Percentiles rank a stretch among this genome's conserved stretches.
Evolutionary conservation across 2,888 invertebrate genomes (phyloP).

Genomic region (Epirrhoe tristata): DNA sequence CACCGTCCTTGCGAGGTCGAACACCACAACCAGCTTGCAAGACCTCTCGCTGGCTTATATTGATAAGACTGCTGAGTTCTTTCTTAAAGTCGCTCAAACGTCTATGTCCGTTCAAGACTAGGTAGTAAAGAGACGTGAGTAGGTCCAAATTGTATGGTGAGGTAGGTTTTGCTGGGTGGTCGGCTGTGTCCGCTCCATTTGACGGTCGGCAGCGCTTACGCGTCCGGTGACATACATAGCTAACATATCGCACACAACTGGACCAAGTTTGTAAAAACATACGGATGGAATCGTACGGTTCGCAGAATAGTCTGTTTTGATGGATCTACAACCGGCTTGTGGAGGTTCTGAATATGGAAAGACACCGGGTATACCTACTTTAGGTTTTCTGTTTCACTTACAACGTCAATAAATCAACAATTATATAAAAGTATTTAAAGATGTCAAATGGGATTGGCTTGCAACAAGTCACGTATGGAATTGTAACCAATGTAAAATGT

Average conservation of each 20-base stretch:
- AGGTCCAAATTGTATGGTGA: conserved; percentile 23
- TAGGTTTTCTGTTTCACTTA: too few species aligned
- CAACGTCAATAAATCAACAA: too few species aligned
- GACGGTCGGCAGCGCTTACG: conserved; percentile 65
- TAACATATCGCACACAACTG: conserved; percentile 82
- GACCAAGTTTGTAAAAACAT: conserved; percentile 78
- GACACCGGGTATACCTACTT: background rate
- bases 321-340: conserved; percentile 18
- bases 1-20: conserved; percentile 82
- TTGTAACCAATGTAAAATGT: too few species aligned
- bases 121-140: conserved; percentile 27
- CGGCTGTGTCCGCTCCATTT: conserved; percentile 80
- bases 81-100: conserved; percentile 24
- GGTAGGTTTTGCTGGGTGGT: conserved; percentile 49
- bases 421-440: too few species aligned
- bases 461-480: too few species aligned
- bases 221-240: conserved; percentile 83
- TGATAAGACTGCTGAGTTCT: conserved; percentile 39
- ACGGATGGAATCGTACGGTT: conserved; percentile 61
- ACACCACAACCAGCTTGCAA: conserved; percentile 35
- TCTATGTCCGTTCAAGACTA: conserved; percentile 33
- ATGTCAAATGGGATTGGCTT: too few species aligned
- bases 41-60: conserved; percentile 37
- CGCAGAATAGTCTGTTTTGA: conserved; percentile 38
- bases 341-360: background rate